Conservation (phyloP, 2,113 vertebrate species). For the Patagioenas fasciata region DNA sequence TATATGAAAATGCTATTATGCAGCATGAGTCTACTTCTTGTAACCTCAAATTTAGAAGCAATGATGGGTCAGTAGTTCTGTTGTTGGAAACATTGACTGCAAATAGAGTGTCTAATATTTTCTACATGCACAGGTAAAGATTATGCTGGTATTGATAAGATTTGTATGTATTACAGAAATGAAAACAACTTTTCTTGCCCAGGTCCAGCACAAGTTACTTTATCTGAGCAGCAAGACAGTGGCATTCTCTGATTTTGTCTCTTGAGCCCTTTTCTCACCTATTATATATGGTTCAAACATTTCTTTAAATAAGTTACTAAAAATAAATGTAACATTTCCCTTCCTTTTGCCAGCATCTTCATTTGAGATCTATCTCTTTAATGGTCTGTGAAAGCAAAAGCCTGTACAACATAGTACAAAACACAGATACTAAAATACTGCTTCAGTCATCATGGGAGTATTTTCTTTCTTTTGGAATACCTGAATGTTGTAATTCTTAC, state of each 20-base stretch:
- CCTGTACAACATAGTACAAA: background rate
- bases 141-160: background rate
- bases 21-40: background rate
- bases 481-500: background rate
- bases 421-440: background rate
- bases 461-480: background rate
- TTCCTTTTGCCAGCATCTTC: background rate
- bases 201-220: background rate
- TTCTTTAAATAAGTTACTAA: conserved; percentile 7
- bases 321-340: conserved; percentile 1
- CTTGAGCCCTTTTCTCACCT: background rate
- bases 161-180: background rate
- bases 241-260: background rate
- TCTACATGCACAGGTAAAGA: background rate
- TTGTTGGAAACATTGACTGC: background rate
- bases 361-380: background rate
- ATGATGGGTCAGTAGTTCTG: background rate
- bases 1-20: background rate
- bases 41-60: background rate
- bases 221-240: background rate
- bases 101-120: background rate
- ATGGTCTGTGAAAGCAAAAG: background rate
- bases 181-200: background rate
- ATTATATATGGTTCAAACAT: background rate
- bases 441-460: background rate